A percentile compares a stretch with the other conserved stretches of the same genome.
Conservation (phyloP, 2,113 vertebrate genomes). For the Lucifuga dentata region DNA sequence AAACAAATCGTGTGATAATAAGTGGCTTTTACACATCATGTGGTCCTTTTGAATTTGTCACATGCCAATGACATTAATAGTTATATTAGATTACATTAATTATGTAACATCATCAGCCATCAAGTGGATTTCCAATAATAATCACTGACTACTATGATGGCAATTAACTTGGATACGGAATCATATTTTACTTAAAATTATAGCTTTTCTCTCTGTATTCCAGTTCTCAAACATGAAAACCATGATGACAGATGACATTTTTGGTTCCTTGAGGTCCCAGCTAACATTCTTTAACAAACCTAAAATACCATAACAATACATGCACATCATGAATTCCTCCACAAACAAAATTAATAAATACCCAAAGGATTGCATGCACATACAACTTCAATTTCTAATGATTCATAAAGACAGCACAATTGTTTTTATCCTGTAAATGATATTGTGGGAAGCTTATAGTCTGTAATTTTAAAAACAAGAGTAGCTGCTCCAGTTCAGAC, state of each 20-base stretch:
- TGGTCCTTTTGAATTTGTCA: slow-evolving; percentile 42
- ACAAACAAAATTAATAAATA: too few relatives aligned
- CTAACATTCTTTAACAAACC: too few relatives aligned
- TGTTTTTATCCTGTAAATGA: too few relatives aligned
- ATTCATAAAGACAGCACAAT: too few relatives aligned
- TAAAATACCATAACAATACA: too few relatives aligned
- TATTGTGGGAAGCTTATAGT: background rate
- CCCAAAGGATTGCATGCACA: background rate
- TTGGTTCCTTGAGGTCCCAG: background rate
- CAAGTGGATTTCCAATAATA: slow-evolving; percentile 17
- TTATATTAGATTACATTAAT: slow-evolving; percentile 70
- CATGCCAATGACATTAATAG: slow-evolving; percentile 43
- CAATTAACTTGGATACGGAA: background rate
- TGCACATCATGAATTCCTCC: too few relatives aligned
- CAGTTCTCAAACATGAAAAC: slow-evolving; percentile 21
- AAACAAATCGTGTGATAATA: slow-evolving; percentile 63
- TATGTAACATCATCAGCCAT: slow-evolving; percentile 37
- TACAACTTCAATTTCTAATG: background rate
- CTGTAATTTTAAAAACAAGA: background rate
- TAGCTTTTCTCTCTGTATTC: background rate
- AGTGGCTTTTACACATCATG: slow-evolving; percentile 65
- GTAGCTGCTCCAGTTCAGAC: background rate
- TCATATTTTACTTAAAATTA: background rate
- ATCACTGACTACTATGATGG: background rate
- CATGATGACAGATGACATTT: background rate